Percentiles rank a stretch among this genome's conserved stretches.
Evolutionary conservation across 2,888 invertebrate species (phyloP).

Genomic region (Nephrotoma flavescens): DNA sequence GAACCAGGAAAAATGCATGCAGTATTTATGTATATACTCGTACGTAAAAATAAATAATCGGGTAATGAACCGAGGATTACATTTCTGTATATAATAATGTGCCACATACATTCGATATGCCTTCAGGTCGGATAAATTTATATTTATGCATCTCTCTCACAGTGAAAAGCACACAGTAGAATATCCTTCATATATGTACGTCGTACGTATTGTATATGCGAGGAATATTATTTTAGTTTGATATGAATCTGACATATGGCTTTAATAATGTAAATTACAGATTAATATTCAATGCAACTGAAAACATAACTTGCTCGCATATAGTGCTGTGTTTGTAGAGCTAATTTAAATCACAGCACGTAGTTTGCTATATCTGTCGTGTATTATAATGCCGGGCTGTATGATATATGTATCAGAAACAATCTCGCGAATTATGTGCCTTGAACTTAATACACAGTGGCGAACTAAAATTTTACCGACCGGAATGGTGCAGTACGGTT

Average conservation of each 20-base stretch:
- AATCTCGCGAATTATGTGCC: too few relatives aligned
- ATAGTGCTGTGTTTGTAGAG: background rate
- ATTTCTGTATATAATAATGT: background rate
- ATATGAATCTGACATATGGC: background rate
- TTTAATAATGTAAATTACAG: background rate
- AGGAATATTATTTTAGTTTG: background rate
- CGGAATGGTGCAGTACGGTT: too few relatives aligned
- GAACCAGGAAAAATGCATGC: background rate
- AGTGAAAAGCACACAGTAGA: background rate
- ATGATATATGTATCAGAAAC: background rate
- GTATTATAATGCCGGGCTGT: background rate
- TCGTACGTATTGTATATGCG: background rate
- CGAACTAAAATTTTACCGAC: too few relatives aligned
- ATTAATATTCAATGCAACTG: background rate
- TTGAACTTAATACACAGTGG: too few relatives aligned
- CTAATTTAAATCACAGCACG: background rate
- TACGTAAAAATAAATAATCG: background rate
- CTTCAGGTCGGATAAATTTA: background rate
- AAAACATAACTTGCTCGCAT: background rate
- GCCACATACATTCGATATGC: background rate
- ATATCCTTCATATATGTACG: background rate
- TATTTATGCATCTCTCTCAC: background rate
- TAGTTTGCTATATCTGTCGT: background rate
- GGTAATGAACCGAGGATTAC: background rate
- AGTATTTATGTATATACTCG: too few relatives aligned